A percentile compares a stretch with the other conserved stretches of the same genome.
phyloP scores from a whole-genome alignment of 2,113 vertebrate species.

The Aegypius monachus region DNA sequence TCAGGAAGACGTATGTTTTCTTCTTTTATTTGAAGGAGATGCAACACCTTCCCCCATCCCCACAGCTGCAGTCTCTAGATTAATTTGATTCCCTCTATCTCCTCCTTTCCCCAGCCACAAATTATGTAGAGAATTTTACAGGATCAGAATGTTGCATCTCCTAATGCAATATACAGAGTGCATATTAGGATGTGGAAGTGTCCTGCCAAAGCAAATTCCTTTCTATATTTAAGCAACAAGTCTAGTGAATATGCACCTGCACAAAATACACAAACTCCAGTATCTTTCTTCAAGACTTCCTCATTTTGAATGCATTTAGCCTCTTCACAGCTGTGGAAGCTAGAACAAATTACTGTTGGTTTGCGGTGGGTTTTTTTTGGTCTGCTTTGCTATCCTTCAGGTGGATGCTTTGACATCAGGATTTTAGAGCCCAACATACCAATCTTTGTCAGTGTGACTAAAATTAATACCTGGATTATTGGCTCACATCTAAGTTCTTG shows the following conservation, averaged over 20 bases:
- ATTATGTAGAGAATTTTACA: not conserved
- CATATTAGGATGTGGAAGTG: not conserved
- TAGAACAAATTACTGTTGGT: not conserved
- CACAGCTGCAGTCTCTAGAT: not conserved
- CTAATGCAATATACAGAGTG: not conserved
- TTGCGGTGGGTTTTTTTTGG: rapidly evolving
- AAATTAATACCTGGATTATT: not conserved
- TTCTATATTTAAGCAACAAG: not conserved
- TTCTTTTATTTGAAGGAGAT: not conserved
- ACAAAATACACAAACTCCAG: not conserved
- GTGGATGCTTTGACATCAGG: not conserved
- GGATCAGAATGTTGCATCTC: not conserved
- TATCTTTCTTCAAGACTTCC: not conserved
- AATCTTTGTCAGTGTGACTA: not conserved
- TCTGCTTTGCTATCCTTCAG: not conserved
- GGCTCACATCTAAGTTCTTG: not conserved
- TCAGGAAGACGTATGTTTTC: not conserved
- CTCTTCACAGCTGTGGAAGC: not conserved
- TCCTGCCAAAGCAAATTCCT: not conserved
- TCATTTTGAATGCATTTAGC: not conserved
- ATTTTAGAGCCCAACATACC: not conserved
- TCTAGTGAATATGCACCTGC: not conserved
- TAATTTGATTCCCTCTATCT: not conserved
- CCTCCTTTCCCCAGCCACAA: not conserved
- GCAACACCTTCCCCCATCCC: not conserved